Base-by-base conservation (phyloP, 2,888 invertebrate species). In the Cephus nigrinus region DNA sequence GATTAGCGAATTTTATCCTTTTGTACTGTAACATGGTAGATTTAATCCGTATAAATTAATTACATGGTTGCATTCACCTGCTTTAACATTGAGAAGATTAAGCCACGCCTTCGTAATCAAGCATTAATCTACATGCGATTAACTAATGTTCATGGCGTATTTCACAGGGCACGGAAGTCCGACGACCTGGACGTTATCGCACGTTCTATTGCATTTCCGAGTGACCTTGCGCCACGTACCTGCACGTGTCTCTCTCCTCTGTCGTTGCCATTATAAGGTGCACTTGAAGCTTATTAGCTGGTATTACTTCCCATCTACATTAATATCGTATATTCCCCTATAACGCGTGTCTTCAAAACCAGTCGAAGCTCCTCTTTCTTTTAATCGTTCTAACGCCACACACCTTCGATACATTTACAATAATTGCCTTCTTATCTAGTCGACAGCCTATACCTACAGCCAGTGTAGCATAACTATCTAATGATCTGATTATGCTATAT, bases 161-260 rank as follows among this genome's bases (percentile, higher is more conserved):
- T 82, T 83, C 85, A 82, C 82, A 82, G 76, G 81, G 77, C 80
- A 78, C 80, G 78, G 79, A 82, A 81, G 79, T 80, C 81, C 80
- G 82, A 78, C 79, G 81, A 79, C 81, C 79, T 80, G 81, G 75
- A 79, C 76, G 79, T 79, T 83, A 83, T 83, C 80, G 80, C 79
- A 79, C 78, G 68, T 76, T 69, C 75, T 75, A 79, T 74, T n/a
- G 34, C 78, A 75, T 77, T 74, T 80, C 78, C 55, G 23, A 55
- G 55, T 23, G 23, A 55, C 55, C 55, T 55, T 55, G 55, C 55
- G n/a, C n/a, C n/a, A n/a, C n/a, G 9, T 55, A 55, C 23, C 55
- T 55, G 55, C 55, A 55, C 55, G 9, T 9, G 55, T 55, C 55
- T 55, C 23, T 55, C 55, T 55, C 9, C 9, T 55, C 55, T 5